Base-by-base conservation (phyloP, 2,113 vertebrate genomes). In the Cryptotis parvus region DNA sequence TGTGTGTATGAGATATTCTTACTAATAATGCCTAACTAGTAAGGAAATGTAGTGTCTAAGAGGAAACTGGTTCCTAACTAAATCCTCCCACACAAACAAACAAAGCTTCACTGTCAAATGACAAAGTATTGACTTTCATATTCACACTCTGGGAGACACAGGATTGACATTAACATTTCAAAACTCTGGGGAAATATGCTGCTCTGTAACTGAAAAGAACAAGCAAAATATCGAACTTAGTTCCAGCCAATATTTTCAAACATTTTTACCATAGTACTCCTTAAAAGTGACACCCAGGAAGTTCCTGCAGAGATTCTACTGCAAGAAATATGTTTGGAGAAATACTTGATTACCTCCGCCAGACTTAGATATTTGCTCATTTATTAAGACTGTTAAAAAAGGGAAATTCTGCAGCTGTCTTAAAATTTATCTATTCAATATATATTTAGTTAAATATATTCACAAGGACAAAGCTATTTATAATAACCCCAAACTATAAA, bases 51-150 rank as follows among this genome's bases (percentile, higher is more conserved):
- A 43, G 2, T 85, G 12, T 33, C n/a, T 75, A 83, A 65, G 1
- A 72, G 31, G 2, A n/a, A 87, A 84, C 87, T 89, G 86, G 8
- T 89, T 78, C 55, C 45, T 83, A n/a, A 4, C 8, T 80, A 66
- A 39, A 89, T 74, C n/a, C 31, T 87, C 16, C n/a, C n/a, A n/a
- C 66, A 9, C 27, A 72, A 76, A 84, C 91, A 26, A 77, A 79
- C 76, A 8, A 26, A 52, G 2, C 6, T 65, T 91, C 37, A 33
- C 45, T 77, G 33, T 84, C 26, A 87, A 89, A 80, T 87, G 93
- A n/a, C 92, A 29, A 89, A 83, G 92, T 31, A 45, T 6, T 69
- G 10, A 29, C 68, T 94, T 92, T 91, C n/a, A 75, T 75, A 72
- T 27, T 79, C 14, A 84, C 11, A 92, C 4, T 81, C 4, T 37